Base-by-base conservation (phyloP, 2,888 invertebrate species). In the Agonopterix arenella region DNA sequence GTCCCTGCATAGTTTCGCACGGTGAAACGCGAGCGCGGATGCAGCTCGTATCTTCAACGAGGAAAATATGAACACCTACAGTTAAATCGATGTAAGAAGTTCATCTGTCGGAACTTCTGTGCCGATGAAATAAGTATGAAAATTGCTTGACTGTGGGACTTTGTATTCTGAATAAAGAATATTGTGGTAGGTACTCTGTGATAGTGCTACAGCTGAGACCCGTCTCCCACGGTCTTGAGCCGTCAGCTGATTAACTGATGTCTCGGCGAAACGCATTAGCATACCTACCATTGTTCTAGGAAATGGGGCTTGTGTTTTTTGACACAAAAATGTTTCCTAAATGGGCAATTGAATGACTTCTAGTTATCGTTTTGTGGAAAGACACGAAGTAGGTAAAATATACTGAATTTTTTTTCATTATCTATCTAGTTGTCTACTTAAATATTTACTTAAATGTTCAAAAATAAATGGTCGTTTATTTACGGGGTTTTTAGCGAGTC, bases 1-100 rank as follows among this genome's bases (percentile, higher is more conserved):
- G 65, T 70, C 60, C 59, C 51, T 64, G 66, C 78, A 78, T 81
- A 77, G 68, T 77, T 83, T 83, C 83, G 75, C 83, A 83, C 83
- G 83, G 73, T 76, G 75, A 75, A 80, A 81, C 68, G 61, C 59
- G 78, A 80, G 55, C 60, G 63, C 68, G 66, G 70, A 69, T 70
- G 67, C 65, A 58, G 52, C 57, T 7, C 43, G 57, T 61, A 58
- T 61, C 16, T 60, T 59, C 61, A 58, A 58, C 52, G 52, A 54
- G 52, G 58, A 56, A 58, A 61, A 59, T 58, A 58, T 56, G 54
- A 57, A 44, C 16, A 44, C 16, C 42, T 42, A 11, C 42, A 28
- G 42, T 42, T 11, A 42, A 42, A 11, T 42, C 11, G 8, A 11
- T 41, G n/a, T n/a, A 41, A 41, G 41, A 41, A 11, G 8, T 41